These are phyloP conservation scores for Spilogale gracilis DNA, from an alignment of 2,113 vertebrate species.

Conservation along the genomic window DNA sequence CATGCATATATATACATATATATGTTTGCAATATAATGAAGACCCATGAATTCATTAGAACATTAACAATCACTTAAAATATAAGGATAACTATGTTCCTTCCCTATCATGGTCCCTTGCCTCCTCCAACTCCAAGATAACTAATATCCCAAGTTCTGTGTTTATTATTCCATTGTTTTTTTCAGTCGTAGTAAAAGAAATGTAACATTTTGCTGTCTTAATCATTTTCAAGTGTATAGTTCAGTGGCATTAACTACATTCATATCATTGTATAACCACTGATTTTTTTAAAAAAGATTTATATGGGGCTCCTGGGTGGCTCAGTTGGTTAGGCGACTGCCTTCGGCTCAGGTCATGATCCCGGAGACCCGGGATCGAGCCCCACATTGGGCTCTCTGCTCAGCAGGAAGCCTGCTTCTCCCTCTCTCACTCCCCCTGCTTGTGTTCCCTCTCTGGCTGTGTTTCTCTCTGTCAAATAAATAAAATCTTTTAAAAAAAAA, in stretches of 20 bases:
- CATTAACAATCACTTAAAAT: slow-evolving; percentile 28
- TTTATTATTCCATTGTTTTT: neutral
- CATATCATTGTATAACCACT: neutral
- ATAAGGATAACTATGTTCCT: neutral
- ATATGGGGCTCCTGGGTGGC: neutral
- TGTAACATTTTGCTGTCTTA: neutral
- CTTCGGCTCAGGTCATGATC: too few species aligned
- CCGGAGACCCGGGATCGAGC: too few species aligned
- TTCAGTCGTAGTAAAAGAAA: neutral
- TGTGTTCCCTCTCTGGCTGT: too few species aligned
- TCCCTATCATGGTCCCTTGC: neutral
- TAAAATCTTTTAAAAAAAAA: neutral
- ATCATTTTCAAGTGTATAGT: slow-evolving; percentile 10
- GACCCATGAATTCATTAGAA: neutral
- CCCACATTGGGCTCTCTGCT: too few species aligned
- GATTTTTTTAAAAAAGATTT: slow-evolving; percentile 13
- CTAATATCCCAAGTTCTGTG: neutral
- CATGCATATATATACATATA: neutral
- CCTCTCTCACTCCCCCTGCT: too few species aligned
- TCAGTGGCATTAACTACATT: neutral
- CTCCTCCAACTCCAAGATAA: slow-evolving; percentile 30
- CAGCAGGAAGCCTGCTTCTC: too few species aligned
- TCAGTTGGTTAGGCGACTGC: too few species aligned
- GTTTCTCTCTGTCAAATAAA: too few species aligned
- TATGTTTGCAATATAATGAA: neutral